phyloP scores from a whole-genome alignment of 2,113 vertebrate genomes.

The Crotalus tigris region DNA sequence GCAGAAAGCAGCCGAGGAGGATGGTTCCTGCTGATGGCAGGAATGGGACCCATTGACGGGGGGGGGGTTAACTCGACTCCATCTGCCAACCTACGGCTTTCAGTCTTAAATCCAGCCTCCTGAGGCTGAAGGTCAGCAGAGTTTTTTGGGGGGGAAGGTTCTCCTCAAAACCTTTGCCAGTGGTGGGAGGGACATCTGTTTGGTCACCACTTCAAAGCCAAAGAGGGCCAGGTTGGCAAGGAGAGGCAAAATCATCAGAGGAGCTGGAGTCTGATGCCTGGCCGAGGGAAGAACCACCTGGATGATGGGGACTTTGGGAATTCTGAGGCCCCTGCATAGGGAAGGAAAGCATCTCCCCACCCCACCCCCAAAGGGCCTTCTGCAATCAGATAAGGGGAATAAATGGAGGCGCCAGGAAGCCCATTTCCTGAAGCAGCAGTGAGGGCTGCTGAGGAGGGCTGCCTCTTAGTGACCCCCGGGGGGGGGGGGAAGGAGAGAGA shows the following conservation, averaged over 20 bases:
- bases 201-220: background rate
- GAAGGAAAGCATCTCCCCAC: background rate
- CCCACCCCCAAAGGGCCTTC: background rate
- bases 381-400: background rate
- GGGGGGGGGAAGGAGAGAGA: background rate
- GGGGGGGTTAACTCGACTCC: background rate
- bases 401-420: background rate
- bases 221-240: background rate
- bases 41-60: too few species aligned
- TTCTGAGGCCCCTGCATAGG: background rate
- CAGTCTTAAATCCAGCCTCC: background rate
- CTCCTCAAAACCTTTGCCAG: background rate
- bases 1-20: background rate
- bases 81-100: background rate
- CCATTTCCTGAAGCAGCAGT: background rate
- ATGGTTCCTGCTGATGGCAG: background rate
- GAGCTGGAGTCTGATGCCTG: background rate
- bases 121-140: background rate
- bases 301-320: too few species aligned
- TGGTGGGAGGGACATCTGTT: background rate
- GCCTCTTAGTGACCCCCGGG: background rate
- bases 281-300: background rate
- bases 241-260: background rate
- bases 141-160: background rate
- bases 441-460: background rate